These are phyloP conservation scores for Apamea sordens DNA, from an alignment of 2,888 invertebrate species.

Conservation along the genomic window DNA sequence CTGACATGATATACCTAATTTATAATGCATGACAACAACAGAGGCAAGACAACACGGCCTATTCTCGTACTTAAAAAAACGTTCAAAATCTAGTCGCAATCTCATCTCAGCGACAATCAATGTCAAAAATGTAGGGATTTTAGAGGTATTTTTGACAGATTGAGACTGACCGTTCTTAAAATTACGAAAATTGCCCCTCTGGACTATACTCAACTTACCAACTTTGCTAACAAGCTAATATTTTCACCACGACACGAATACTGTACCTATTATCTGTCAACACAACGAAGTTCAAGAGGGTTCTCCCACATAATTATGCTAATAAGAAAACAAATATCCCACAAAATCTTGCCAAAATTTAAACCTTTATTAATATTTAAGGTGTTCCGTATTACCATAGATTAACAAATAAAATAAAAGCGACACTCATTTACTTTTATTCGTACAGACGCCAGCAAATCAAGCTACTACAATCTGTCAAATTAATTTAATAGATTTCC, in stretches of 20 bases:
- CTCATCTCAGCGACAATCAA: too few relatives aligned
- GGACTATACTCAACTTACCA: not conserved
- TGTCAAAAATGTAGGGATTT: too few relatives aligned
- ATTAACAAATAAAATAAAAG: conserved; percentile 9
- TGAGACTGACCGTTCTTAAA: too few relatives aligned
- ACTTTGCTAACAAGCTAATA: not conserved
- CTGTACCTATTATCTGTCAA: not conserved
- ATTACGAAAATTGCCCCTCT: too few relatives aligned
- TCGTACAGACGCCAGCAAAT: not conserved
- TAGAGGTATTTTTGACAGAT: too few relatives aligned
- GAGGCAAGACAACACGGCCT: too few relatives aligned
- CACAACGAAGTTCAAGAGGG: conserved; percentile 2
- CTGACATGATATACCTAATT: not conserved
- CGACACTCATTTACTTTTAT: conserved; percentile 1
- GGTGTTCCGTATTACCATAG: conserved; percentile 40
- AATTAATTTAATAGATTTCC: too few relatives aligned
- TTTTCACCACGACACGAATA: not conserved
- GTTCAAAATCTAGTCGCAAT: too few relatives aligned
- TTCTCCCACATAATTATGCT: conserved; percentile 22
- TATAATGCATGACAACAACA: not conserved
- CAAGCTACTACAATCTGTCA: too few relatives aligned
- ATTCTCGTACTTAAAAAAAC: too few relatives aligned
- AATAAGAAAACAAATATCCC: conserved; percentile 50
- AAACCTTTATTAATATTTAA: conserved; percentile 54
- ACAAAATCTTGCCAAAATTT: conserved; percentile 26